phyloP scores from a whole-genome alignment of 2,888 invertebrate species.

The Monochamus alternatus region DNA sequence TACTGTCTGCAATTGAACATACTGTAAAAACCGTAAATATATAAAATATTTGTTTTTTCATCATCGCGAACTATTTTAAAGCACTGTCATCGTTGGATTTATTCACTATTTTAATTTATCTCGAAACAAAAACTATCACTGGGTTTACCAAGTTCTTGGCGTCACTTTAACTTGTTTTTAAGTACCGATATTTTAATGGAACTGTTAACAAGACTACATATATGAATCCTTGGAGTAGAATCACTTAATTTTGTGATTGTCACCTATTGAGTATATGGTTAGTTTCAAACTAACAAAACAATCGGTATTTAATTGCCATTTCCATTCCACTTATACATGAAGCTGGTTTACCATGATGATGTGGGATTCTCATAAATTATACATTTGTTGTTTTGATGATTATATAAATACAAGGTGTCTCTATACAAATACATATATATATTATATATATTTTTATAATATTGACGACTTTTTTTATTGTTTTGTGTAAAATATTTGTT shows the following conservation, averaged over 20 bases:
- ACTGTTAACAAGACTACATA: conserved; percentile 1
- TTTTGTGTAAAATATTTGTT: not conserved
- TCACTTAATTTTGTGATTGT: not conserved
- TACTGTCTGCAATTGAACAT: conserved; percentile 50
- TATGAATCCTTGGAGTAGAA: not conserved
- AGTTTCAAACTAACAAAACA: conserved; percentile 18
- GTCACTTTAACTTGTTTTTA: conserved; percentile 51
- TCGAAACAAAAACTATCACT: conserved; percentile 39
- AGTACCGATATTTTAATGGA: conserved; percentile 17
- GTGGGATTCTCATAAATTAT: conserved; percentile 28
- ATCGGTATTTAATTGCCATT: conserved; percentile 20
- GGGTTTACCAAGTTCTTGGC: conserved; percentile 55
- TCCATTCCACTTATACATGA: conserved; percentile 10
- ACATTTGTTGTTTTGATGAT: conserved; percentile 21
- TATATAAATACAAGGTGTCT: not conserved
- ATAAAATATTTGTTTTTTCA: conserved; percentile 29
- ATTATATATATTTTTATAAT: not conserved
- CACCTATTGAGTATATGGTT: conserved; percentile 12
- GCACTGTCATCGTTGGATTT: not conserved
- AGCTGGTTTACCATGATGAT: conserved; percentile 26
- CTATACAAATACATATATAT: not conserved
- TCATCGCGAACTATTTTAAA: conserved; percentile 22
- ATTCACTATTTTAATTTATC: conserved; percentile 9
- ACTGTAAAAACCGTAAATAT: conserved; percentile 42
- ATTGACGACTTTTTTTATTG: no score